Evolutionary conservation across 2,888 invertebrate genomes (phyloP).

Genomic region (Lepidochrysops patricia): DNA sequence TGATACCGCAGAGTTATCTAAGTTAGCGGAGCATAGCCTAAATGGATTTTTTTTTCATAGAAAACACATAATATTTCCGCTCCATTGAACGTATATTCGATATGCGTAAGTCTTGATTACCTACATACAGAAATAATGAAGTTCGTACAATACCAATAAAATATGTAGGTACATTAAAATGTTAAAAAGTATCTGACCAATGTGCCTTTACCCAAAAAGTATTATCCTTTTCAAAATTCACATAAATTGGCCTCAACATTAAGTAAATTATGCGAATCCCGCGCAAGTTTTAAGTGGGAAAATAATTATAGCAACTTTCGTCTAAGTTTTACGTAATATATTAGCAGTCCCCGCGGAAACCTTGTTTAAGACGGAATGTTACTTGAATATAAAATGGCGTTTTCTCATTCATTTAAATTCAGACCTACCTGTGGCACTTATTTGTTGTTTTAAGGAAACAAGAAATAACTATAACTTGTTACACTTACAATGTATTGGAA

Average conservation of each 20-base stretch:
- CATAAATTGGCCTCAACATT: background rate
- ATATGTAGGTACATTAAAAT: too few relatives aligned
- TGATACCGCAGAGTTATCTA: too few relatives aligned
- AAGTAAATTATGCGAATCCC: background rate
- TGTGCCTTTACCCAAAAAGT: background rate
- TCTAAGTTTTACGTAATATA: background rate
- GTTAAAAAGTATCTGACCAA: too few relatives aligned
- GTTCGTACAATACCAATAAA: too few relatives aligned
- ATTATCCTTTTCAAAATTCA: background rate
- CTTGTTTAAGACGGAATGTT: slow-evolving; percentile 8
- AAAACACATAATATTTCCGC: too few relatives aligned
- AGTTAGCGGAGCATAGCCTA: too few relatives aligned
- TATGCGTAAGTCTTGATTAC: too few relatives aligned
- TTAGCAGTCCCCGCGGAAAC: slow-evolving; percentile 3
- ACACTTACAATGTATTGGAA: background rate
- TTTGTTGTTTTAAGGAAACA: slow-evolving; percentile 1
- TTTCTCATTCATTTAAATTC: slow-evolving; percentile 24
- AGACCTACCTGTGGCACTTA: slow-evolving; percentile 6
- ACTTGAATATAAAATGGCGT: slow-evolving; percentile 22
- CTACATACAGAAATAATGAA: too few relatives aligned
- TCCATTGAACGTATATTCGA: too few relatives aligned
- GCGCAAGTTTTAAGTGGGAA: background rate
- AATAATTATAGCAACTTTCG: background rate
- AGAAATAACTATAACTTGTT: background rate
- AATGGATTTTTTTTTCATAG: too few relatives aligned